Evolutionary conservation across 2,888 invertebrate species (phyloP), one percentile per base, ranked within the genome.

Genomic region (Epistrophe grossulariae): DNA sequence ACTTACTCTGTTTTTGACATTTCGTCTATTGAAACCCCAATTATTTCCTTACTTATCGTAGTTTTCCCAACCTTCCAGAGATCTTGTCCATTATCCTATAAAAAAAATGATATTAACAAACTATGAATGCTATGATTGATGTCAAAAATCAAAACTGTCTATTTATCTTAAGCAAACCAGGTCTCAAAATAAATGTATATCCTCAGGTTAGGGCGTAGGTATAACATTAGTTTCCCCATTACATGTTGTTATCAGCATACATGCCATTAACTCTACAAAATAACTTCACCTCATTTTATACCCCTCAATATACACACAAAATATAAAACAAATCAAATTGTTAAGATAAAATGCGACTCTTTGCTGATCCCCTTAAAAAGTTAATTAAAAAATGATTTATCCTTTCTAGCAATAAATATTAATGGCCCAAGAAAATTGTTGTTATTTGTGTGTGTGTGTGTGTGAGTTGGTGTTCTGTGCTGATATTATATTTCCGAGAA

Each of bases 301-400:
- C 24, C 52, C 55, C 28, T 28, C 17, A 15, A 13, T 50, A 2
- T 2, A n/a, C 4, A 43, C 13, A 59, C 40, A 24, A 73, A n/a
- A n/a, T n/a, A 68, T 35, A 66, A 60, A 60, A 72, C 72, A 68
- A 82, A 82, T 81, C 72, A 68, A 82, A 82, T 81, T 81, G 72
- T 72, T 81, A 72, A 82, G 80, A 72, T 74, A 72, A 82, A 60
- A 60, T 60, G 60, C 48, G 77, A 73, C 60, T 62, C 24, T 43
- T 15, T 19, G 40, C n/a, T 77, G 66, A 81, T 73, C 72, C 50
- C 72, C 68, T 52, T 76, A 64, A 78, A 77, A 82, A 82, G 82
- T 87, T 78, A 82, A 79, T 87, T 70, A 87, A 87, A 85, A 87
- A 82, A 82, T 87, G 82, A 82, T 87, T 82, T 87, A 82, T 79